Base-by-base conservation (phyloP, 1,140 invertebrate genomes). In the Bombus superbus region DNA sequence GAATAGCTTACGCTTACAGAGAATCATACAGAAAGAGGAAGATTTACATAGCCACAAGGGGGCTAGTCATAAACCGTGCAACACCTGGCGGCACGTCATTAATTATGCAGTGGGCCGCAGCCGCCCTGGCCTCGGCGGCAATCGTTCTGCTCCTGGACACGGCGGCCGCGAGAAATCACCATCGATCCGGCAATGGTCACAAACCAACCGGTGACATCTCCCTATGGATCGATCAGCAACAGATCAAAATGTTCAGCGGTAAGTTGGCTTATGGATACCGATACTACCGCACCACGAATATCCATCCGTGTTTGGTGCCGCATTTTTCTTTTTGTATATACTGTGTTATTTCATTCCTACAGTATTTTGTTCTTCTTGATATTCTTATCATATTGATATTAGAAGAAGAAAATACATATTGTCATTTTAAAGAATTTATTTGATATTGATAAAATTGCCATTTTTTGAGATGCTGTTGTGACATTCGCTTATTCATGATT, bases 191-290 rank as follows among this genome's bases (percentile, higher is more conserved):
- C 75, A 94, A 92, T 83, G 83, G 83, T n/a, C 92, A 94, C 83
- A 94, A 94, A 85, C 94, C 93, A 66, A 90, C 92, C 88, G 96
- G 96, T 69, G 97, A 98, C 93, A 96, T 98, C 64, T 98, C 97
- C 44, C 95, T 98, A 47, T 98, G 98, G 98, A 98, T 98, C 89
- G 97, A 98, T 93, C 97, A 98, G 90, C 97, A 98, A 88, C 98
- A 98, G 95, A 97, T 98, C 35, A 97, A 98, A 95, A 97, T 98
- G 96, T 97, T 98, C 90, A 98, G 97, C 94, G 98, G 98, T 98
- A 94, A 95, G 96, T 95, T 77, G 8, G 3, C 13, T 28, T 25
- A 38, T 9, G 35, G 6, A 1, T 28, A 47, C 42, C n/a, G 42
- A 22, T 40, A 44, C 32, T n/a, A 73, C 11, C 42, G 42, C n/a